phyloP scores from a whole-genome alignment of 2,113 vertebrate species.

The Cyprinus carpio region DNA sequence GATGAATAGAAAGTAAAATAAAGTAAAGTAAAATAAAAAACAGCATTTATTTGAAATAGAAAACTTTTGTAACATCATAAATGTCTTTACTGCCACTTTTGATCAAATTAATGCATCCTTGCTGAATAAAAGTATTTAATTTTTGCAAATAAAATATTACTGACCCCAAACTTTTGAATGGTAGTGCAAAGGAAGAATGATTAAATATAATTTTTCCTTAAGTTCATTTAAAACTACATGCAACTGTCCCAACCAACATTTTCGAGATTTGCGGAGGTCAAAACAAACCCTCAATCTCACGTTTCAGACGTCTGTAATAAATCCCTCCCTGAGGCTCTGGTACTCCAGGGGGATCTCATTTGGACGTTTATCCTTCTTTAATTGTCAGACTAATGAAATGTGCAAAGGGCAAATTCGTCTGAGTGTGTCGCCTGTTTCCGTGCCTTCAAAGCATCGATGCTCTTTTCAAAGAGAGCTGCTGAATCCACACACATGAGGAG shows the following conservation, averaged over 20 bases:
- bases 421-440: slow-evolving; percentile 55
- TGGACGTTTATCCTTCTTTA: slow-evolving; percentile 15
- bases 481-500: slow-evolving; percentile 68
- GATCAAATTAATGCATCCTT: background rate
- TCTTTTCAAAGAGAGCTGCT: slow-evolving; percentile 64
- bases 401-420: slow-evolving; percentile 49
- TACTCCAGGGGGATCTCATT: background rate
- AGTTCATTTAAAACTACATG: background rate
- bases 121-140: background rate
- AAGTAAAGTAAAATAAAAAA: too few species aligned
- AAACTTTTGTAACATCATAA: background rate
- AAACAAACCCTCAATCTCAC: background rate
- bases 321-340: too few species aligned
- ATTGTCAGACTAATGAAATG: slow-evolving; percentile 31
- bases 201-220: background rate
- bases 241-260: background rate
- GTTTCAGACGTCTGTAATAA: background rate
- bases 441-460: slow-evolving; percentile 65
- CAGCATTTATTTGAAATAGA: too few species aligned
- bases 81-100: background rate
- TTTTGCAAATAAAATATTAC: background rate
- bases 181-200: background rate
- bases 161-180: too few species aligned
- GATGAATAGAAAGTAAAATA: too few species aligned
- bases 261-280: background rate